Conservation (phyloP, 2,797 vertebrate genomes). For the Petrocephalus sullivani region DNA sequence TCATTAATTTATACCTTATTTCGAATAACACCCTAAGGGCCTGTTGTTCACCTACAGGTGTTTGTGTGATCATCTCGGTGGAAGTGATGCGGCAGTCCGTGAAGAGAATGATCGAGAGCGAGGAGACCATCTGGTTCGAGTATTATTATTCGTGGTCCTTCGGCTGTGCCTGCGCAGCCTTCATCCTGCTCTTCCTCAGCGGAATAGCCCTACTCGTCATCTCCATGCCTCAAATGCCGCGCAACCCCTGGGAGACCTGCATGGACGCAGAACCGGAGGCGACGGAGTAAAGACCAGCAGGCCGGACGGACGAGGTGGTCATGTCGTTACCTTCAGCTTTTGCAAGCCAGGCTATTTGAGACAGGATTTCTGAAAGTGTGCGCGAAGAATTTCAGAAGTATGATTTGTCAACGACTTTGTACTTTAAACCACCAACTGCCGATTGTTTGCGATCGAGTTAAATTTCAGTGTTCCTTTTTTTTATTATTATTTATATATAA, state of each 20-base stretch:
- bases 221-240: constrained; percentile 91
- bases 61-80: constrained; percentile 85
- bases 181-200: constrained; percentile 79
- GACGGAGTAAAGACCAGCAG: constrained; percentile 46
- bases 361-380: constrained; percentile 17
- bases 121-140: constrained; percentile 84
- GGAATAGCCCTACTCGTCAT: constrained; percentile 80
- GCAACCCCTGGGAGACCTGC: constrained; percentile 95
- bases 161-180: constrained; percentile 78
- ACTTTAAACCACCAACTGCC: constrained; percentile 13
- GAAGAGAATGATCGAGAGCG: constrained; percentile 89
- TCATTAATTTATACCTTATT: background rate
- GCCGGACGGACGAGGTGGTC: background rate
- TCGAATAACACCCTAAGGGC: background rate
- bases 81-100: constrained; percentile 96
- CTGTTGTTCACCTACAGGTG: constrained; percentile 60
- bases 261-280: constrained; percentile 88
- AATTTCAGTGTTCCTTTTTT: constrained; percentile 34
- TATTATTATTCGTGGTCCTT: constrained; percentile 92
- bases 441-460: constrained; percentile 14
- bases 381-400: constrained; percentile 10
- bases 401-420: background rate
- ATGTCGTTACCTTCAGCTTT: background rate
- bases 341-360: background rate
- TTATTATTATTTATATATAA: constrained; percentile 51